phyloP scores from a whole-genome alignment of 1,140 invertebrate genomes.

The Drusus annulatus region DNA sequence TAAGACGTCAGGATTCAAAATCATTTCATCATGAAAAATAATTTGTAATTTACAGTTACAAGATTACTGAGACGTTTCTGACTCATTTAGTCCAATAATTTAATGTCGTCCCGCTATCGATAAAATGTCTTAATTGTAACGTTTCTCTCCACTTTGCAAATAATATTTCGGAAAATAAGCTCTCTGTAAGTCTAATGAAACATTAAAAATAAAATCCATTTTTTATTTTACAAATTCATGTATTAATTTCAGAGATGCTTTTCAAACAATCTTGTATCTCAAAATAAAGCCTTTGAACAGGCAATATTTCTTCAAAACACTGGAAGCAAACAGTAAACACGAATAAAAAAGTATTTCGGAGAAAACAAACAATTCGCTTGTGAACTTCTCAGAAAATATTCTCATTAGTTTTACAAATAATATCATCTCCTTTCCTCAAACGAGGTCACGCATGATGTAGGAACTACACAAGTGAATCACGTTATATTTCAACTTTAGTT shows the following conservation, averaged over 20 bases:
- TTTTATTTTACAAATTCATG: no score
- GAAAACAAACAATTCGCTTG: neutral
- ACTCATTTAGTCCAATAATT: no score
- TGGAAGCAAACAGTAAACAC: neutral
- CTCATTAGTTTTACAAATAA: constrained; percentile 2
- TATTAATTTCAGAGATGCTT: neutral
- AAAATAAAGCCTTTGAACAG: neutral
- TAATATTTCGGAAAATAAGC: no score
- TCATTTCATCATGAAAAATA: no score
- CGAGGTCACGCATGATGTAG: neutral
- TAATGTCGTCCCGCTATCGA: no score
- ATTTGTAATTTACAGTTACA: no score
- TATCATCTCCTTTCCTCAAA: neutral
- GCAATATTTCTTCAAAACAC: constrained; percentile 4
- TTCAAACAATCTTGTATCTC: neutral
- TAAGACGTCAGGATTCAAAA: no score
- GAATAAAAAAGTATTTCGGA: neutral
- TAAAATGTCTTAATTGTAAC: no score
- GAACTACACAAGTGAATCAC: neutral
- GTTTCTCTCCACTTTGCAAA: no score
- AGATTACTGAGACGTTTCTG: no score
- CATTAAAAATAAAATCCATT: no score
- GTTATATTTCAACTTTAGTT: neutral
- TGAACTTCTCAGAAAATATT: neutral
- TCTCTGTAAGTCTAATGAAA: no score